phyloP scores from a whole-genome alignment of 2,113 vertebrate species.

The chimpanzee (Pan troglodytes) region DNA sequence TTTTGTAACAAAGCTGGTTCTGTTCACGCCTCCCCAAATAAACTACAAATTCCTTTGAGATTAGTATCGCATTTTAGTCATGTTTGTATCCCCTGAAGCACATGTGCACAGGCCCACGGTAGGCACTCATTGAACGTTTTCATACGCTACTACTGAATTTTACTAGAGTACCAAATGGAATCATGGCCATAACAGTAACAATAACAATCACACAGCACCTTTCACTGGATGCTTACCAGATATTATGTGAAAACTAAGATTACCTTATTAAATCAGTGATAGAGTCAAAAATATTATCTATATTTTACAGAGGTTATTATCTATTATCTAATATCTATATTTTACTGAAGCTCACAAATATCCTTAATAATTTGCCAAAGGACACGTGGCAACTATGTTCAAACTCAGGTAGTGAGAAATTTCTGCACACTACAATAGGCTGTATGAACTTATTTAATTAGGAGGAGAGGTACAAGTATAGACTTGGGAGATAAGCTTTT shows the following conservation, averaged over 20 bases:
- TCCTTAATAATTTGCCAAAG: background rate
- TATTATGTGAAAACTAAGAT: background rate
- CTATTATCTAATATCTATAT: too few relatives aligned
- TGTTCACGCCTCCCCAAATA: background rate
- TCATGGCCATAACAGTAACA: background rate
- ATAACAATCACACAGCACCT: background rate
- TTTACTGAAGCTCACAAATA: background rate
- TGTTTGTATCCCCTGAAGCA: background rate
- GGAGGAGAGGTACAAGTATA: background rate
- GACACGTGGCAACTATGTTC: background rate
- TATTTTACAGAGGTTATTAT: background rate
- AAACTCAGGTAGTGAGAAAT: background rate
- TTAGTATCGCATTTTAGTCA: constrained; percentile 6
- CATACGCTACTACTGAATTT: background rate
- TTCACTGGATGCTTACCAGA: background rate
- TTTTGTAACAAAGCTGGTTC: background rate
- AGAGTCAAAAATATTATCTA: background rate
- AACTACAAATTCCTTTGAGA: constrained; percentile 29
- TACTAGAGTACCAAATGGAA: background rate
- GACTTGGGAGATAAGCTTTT: background rate
- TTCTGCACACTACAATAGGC: background rate
- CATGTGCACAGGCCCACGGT: background rate
- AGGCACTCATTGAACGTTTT: background rate
- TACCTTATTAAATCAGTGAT: background rate
- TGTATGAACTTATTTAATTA: background rate